A percentile compares a stretch with the other conserved stretches of the same genome.
phyloP scores from a whole-genome alignment of 2,113 vertebrate species.

The Scytalopus superciliaris region DNA sequence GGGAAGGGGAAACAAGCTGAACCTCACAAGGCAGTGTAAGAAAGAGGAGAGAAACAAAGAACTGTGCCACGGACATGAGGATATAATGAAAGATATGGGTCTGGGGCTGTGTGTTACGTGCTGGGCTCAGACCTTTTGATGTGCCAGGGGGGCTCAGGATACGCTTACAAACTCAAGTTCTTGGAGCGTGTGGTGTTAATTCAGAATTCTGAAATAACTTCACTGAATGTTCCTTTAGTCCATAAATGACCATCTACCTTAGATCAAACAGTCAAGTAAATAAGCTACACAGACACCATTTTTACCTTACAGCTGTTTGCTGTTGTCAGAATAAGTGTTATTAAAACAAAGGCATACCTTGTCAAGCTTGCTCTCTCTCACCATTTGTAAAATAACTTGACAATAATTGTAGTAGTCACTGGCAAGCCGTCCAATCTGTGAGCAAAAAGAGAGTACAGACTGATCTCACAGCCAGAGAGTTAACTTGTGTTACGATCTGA shows the following conservation, averaged over 20 bases:
- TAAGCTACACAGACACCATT: background rate
- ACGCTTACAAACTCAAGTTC: background rate
- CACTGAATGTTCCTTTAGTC: background rate
- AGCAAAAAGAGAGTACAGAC: background rate
- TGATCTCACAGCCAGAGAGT: background rate
- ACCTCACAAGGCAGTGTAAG: background rate
- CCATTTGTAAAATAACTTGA: conserved; percentile 62
- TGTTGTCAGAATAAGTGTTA: background rate
- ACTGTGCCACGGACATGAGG: background rate
- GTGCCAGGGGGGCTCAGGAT: background rate
- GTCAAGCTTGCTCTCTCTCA: conserved; percentile 56
- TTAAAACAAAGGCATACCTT: conserved; percentile 54
- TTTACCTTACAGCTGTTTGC: background rate
- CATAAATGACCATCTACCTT: background rate
- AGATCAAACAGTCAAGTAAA: background rate
- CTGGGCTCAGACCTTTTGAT: background rate
- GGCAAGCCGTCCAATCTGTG: conserved; percentile 56
- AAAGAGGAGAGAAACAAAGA: background rate
- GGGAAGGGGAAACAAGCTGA: background rate
- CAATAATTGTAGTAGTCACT: conserved; percentile 70
- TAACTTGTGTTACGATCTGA: background rate
- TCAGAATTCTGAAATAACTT: background rate
- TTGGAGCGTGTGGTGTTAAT: background rate
- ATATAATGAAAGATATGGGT: background rate
- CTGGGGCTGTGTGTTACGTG: background rate